phyloP scores from a whole-genome alignment of 2,888 invertebrate species.

The Drosophila dives region DNA sequence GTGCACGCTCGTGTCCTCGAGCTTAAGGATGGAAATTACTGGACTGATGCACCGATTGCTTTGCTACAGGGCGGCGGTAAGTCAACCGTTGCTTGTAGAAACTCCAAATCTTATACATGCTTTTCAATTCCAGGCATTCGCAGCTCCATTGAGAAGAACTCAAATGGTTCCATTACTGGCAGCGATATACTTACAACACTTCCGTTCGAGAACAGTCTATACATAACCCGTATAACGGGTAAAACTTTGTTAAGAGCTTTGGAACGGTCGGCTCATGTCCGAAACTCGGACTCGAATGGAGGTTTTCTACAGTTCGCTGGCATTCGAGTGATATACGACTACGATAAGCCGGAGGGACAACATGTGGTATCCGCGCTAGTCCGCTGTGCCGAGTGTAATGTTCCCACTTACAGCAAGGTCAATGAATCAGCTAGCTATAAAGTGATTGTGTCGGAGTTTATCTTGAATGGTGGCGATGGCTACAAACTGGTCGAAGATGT shows the following conservation, averaged over 20 bases:
- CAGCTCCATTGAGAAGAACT: conserved; percentile 87
- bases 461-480: conserved; percentile 92
- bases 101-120: background rate
- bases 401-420: conserved; percentile 87
- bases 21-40: conserved; percentile 85
- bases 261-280: conserved; percentile 88
- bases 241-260: conserved; percentile 87
- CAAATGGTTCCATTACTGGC: conserved; percentile 88
- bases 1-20: conserved; percentile 86
- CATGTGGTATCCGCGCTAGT: conserved; percentile 88
- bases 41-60: conserved; percentile 92
- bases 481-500: conserved; percentile 64
- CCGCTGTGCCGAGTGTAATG: conserved; percentile 89
- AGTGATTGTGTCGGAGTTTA: conserved; percentile 88
- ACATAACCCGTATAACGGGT: conserved; percentile 89
- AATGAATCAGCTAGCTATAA: conserved; percentile 87
- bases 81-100: background rate
- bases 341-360: conserved; percentile 87
- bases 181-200: conserved; percentile 90
- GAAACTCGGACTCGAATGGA: conserved; percentile 87
- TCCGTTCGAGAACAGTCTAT: conserved; percentile 91
- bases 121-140: conserved; percentile 86
- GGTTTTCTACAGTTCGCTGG: conserved; percentile 95
- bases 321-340: conserved; percentile 89
- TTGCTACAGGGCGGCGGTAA: conserved; percentile 90